Percentiles rank a stretch among this genome's conserved stretches.
These are phyloP conservation scores for Carassius auratus DNA, from an alignment of 2,113 vertebrate genomes.

Conservation along the genomic window DNA sequence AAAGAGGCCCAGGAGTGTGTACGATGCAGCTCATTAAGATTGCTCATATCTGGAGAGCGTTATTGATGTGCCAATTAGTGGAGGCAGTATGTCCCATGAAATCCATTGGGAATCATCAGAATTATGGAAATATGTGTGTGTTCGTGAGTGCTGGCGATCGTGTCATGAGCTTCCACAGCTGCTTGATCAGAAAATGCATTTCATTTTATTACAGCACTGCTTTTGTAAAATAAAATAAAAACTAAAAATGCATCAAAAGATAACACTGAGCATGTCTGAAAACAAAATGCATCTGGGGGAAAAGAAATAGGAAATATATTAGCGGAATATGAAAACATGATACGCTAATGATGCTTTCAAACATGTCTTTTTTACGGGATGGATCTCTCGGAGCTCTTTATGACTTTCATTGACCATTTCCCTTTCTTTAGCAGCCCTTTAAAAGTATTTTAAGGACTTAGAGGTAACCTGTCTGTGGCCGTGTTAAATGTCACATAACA, in stretches of 20 bases:
- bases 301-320: no score
- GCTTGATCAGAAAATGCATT: neutral
- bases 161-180: neutral
- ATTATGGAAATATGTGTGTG: slow-evolving; percentile 77
- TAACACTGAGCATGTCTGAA: no score
- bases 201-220: neutral
- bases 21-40: slow-evolving; percentile 69
- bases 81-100: slow-evolving; percentile 72
- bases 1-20: slow-evolving; percentile 65
- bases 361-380: slow-evolving; percentile 66
- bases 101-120: slow-evolving; percentile 70
- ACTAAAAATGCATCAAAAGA: no score
- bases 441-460: slow-evolving; percentile 76
- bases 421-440: slow-evolving; percentile 65
- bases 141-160: neutral
- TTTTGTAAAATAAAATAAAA: neutral
- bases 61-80: slow-evolving; percentile 84
- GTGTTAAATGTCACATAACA: slow-evolving; percentile 75
- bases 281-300: no score
- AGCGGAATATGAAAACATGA: no score
- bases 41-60: slow-evolving; percentile 57
- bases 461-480: slow-evolving; percentile 67
- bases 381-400: slow-evolving; percentile 68
- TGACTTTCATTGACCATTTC: slow-evolving; percentile 70
- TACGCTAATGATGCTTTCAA: slow-evolving; percentile 52